Evolutionary conservation across 2,797 vertebrate species (phyloP).

Genomic region (Scolopax bukidnonensis): DNA sequence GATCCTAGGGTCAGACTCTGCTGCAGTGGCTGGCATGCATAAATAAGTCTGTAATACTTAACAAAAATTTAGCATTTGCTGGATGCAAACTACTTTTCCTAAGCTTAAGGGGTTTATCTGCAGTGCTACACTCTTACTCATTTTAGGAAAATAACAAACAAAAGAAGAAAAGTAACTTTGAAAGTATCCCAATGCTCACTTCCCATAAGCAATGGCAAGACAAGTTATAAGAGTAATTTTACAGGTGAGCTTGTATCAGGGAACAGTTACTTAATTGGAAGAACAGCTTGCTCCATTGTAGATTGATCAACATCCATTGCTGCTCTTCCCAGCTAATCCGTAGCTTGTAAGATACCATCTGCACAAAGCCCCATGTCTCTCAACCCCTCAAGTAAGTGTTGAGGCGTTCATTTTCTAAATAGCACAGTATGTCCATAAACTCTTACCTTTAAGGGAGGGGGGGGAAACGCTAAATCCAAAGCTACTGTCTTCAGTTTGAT

Average conservation of each 20-base stretch:
- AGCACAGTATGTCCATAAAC: neutral
- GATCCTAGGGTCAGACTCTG: too few relatives aligned
- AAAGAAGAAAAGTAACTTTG: too few relatives aligned
- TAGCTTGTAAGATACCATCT: neutral
- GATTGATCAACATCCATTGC: neutral
- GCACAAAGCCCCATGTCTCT: neutral
- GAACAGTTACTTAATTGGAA: neutral
- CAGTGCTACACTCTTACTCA: neutral
- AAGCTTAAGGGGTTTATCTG: neutral
- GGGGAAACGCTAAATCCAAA: neutral
- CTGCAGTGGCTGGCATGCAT: fast-evolving
- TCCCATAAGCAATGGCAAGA: neutral
- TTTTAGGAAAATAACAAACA: neutral
- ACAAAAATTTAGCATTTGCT: neutral
- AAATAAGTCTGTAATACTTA: neutral
- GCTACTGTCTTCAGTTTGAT: neutral
- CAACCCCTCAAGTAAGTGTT: neutral
- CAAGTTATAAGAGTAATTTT: neutral
- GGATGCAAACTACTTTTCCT: neutral
- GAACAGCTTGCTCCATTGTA: neutral
- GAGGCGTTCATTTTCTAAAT: neutral
- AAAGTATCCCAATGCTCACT: neutral
- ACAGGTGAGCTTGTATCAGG: neutral
- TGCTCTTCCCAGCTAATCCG: neutral
- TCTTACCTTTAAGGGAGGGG: neutral